Conservation (phyloP, 2,113 vertebrate species). For the Tachycineta bicolor region DNA sequence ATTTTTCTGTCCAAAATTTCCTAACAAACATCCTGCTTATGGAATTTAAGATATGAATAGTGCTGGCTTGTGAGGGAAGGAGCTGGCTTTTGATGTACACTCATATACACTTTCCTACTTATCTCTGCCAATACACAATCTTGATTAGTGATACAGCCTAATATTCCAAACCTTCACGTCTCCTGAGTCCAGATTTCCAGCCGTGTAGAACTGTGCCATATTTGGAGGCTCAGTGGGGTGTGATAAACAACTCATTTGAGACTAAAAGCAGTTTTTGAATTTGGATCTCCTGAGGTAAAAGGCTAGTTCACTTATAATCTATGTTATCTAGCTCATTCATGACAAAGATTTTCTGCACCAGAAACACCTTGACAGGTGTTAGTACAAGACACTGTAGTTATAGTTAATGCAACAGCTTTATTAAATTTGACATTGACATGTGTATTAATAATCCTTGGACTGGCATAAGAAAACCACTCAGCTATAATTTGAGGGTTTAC, state of each 20-base stretch:
- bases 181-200: constrained; percentile 1
- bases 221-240: constrained; percentile 48
- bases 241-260: constrained; percentile 62
- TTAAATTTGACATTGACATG: constrained; percentile 57
- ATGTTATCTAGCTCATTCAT: constrained; percentile 34
- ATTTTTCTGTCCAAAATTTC: constrained; percentile 3
- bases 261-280: constrained; percentile 53
- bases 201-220: constrained; percentile 49
- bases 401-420: constrained; percentile 58
- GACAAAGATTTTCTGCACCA: constrained; percentile 59
- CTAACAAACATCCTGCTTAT: neutral
- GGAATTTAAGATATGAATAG: neutral
- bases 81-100: neutral
- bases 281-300: constrained; percentile 46
- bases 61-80: neutral
- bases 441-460: constrained; percentile 66
- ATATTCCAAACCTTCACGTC: constrained; percentile 25
- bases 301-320: constrained; percentile 43
- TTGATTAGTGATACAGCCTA: constrained; percentile 44
- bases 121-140: constrained; percentile 27
- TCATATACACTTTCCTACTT: neutral
- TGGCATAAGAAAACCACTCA: constrained; percentile 59
- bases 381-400: constrained; percentile 16
- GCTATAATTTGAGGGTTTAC: constrained; percentile 67
- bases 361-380: constrained; percentile 62